Evolutionary conservation across 1,140 invertebrate genomes (phyloP).

Genomic region (Harpegnathos saltator): DNA sequence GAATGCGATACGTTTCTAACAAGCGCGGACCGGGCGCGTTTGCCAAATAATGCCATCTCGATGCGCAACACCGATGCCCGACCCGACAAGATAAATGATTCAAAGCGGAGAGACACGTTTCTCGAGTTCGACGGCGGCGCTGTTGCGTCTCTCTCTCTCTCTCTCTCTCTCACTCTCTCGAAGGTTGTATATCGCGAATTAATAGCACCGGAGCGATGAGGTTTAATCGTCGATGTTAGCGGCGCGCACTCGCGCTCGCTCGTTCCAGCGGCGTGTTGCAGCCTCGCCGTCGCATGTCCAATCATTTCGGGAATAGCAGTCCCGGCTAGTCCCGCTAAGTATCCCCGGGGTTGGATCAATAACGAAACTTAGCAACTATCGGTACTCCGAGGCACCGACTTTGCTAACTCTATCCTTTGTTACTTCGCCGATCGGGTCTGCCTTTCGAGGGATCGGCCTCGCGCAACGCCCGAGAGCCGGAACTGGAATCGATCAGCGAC

Average conservation of each 20-base stretch:
- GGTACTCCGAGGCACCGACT: neutral
- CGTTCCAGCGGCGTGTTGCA: neutral
- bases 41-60: too few relatives aligned
- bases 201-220: neutral
- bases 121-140: too few relatives aligned
- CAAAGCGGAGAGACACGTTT: too few relatives aligned
- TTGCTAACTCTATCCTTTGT: conserved; percentile 36
- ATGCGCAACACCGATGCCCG: too few relatives aligned
- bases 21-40: too few relatives aligned
- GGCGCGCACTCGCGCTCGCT: too few relatives aligned
- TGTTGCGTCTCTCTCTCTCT: too few relatives aligned
- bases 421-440: conserved; percentile 12
- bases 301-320: conserved; percentile 8
- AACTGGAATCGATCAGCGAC: conserved; percentile 17
- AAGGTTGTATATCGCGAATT: too few relatives aligned
- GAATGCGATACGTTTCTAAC: too few relatives aligned
- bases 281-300: neutral
- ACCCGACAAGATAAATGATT: too few relatives aligned
- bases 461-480: neutral
- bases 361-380: conserved; percentile 20
- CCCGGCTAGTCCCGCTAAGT: conserved; percentile 12
- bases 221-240: neutral
- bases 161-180: too few relatives aligned
- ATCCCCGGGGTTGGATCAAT: neutral
- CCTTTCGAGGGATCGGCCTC: conserved; percentile 22